Evolutionary conservation across 35 echinoderm and acorn worm species (phyloP).

Genomic region (Apostichopus parvimensis): DNA sequence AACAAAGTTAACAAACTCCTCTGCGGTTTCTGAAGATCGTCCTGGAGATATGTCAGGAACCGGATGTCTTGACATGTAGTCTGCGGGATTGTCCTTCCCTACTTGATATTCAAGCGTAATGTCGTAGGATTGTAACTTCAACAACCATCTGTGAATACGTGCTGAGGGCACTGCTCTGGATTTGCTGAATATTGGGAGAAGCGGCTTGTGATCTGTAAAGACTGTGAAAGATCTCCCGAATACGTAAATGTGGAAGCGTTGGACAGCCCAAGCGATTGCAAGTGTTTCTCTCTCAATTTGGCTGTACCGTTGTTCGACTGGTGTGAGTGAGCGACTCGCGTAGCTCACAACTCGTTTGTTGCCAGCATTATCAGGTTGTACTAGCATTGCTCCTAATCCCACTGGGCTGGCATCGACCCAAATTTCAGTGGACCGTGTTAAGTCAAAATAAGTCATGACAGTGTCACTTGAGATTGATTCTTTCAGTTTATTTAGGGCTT

Average conservation of each 20-base stretch:
- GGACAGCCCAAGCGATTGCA: slow-evolving; percentile 57
- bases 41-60: too few species aligned
- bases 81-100: slow-evolving; percentile 42
- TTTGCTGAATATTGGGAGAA: slow-evolving; percentile 66
- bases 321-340: slow-evolving; percentile 60
- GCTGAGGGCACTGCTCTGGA: slow-evolving; percentile 6
- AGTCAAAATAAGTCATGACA: slow-evolving; percentile 61
- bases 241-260: slow-evolving; percentile 57
- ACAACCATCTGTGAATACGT: slow-evolving; percentile 36
- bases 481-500: not conserved
- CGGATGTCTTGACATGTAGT: not conserved
- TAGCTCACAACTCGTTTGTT: slow-evolving; percentile 46
- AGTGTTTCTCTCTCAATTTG: slow-evolving; percentile 73
- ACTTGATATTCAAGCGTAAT: not conserved
- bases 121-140: slow-evolving; percentile 38
- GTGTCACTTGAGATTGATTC: slow-evolving; percentile 16
- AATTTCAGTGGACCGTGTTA: slow-evolving; percentile 19
- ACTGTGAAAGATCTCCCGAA: slow-evolving; percentile 60
- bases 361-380: slow-evolving; percentile 6
- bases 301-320: slow-evolving; percentile 58
- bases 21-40: not conserved
- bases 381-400: slow-evolving; percentile 54
- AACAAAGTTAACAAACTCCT: slow-evolving; percentile 41
- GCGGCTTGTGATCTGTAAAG: slow-evolving; percentile 68
- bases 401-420: slow-evolving; percentile 67